Conservation (phyloP, 2,797 vertebrate species). For the Esox masquinongy region DNA sequence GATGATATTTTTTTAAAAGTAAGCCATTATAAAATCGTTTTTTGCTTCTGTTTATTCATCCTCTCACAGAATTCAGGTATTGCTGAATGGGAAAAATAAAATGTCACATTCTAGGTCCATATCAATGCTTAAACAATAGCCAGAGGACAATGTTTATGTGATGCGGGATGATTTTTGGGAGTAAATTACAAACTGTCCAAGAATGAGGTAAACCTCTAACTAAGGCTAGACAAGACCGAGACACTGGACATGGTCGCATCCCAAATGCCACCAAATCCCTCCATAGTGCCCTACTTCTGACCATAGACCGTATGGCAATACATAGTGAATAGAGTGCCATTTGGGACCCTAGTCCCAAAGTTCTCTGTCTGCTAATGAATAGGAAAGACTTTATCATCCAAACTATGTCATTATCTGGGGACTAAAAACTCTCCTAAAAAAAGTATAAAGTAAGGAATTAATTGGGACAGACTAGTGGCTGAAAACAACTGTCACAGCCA, state of each 20-base stretch:
- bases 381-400: not conserved
- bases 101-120: too few relatives aligned
- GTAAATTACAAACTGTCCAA: too few relatives aligned
- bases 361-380: slow-evolving; percentile 57
- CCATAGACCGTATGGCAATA: not conserved
- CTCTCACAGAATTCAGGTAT: too few relatives aligned
- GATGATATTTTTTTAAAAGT: too few relatives aligned
- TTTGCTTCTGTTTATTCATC: too few relatives aligned
- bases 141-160: too few relatives aligned
- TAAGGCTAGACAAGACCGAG: slow-evolving; percentile 51
- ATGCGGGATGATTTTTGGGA: too few relatives aligned
- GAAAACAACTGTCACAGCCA: not conserved
- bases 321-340: not conserved
- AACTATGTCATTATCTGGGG: slow-evolving; percentile 28
- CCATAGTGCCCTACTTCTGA: not conserved
- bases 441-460: slow-evolving; percentile 44
- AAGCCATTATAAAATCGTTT: too few relatives aligned
- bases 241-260: slow-evolving; percentile 37
- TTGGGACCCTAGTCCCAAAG: slow-evolving; percentile 22
- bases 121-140: too few relatives aligned
- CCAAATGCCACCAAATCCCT: not conserved
- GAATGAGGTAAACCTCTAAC: too few relatives aligned
- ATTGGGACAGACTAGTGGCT: slow-evolving; percentile 39
- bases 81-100: too few relatives aligned
- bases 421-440: slow-evolving; percentile 6